Evolutionary conservation across 2,113 vertebrate species (phyloP), one percentile per base, ranked within the genome.

Genomic region (Cyphomyrus discorhynchus): DNA sequence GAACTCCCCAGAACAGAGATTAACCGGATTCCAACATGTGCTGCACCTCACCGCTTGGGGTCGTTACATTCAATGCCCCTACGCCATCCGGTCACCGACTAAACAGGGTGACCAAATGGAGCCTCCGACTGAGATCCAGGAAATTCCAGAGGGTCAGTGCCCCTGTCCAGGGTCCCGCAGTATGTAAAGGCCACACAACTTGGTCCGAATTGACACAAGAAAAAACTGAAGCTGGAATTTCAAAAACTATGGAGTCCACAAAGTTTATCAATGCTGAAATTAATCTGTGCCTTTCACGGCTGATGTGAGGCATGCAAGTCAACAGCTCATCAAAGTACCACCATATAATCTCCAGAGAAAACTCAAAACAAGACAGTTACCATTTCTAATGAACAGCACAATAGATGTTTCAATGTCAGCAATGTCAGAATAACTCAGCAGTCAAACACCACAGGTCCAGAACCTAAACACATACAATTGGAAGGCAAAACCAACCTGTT

Each of bases 331-430:
- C 62, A 5, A 77, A 31, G 31, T 77, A 17, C 35, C 35, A 15
- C 15, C 15, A 77, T 19, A 42, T 21, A 19, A 42, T 19, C 17
- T 42, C 35, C 74, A 39, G 5, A 42, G 15, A 35, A 74, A 35
- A 15, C 31, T 74, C 66, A 74, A 80, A 80, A 80, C 70, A 77
- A 77, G 11, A 80, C 31, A n/a, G 24, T 62, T 62, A 90, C 90
- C 91, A 91, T 82, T 91, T 89, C 21, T 92, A 84, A 86, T 92
- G 89, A 92, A 88, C 89, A 42, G 27, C 24, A 53, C n/a, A 56
- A 27, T 27, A 21, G 6, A 7, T 3, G 3, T 19, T 53, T 39
- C 27, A 52, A 15, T 53, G 21, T 85, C 24, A 50, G 21, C n/a
- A 53, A 53, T 52, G 24, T 35, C 47, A 35, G 19, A 53, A 24